Base-by-base conservation (phyloP, 2,888 invertebrate genomes). In the Drosophila acutilabella region DNA sequence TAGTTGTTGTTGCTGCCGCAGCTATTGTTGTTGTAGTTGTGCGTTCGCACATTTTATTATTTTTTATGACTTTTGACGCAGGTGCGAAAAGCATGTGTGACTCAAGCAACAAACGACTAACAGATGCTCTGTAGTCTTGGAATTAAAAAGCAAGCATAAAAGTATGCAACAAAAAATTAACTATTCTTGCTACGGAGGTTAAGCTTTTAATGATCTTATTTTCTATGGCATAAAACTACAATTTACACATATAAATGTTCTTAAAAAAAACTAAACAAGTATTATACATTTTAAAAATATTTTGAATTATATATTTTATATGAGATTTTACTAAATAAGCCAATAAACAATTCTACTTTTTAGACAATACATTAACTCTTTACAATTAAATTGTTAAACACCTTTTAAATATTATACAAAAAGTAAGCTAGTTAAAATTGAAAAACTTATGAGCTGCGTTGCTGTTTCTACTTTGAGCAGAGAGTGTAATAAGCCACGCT, bases 11-110 rank as follows among this genome's bases (percentile, higher is more conserved):
- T 45, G 4, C 20, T 56, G 52, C 56, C 56, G 30, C 45, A 65
- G 60, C 53, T 54, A 23, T 54, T 53, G 48, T 40, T 75, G 59
- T 72, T 64, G 82, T 73, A 75, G 76, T 79, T 88, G 78, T 69
- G 72, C 66, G 79, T 75, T 84, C 74, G 80, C 86, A 88, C 88
- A 83, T 83, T 88, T 83, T 83, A 83, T 83, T 83, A 88, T 83
- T 82, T 83, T 83, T 83, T 83, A 88, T 86, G 86, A 88, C 80
- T 78, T 82, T 85, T 77, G 75, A 71, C 78, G 72, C 78, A 78
- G 78, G 86, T 82, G 83, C 69, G 83, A 56, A 61, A 59, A 41
- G 20, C 30, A 51, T 51, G 60, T 51, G 42, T 52, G 67, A 47
- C 45, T 72, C 51, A 47, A 40, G 33, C 45, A 53, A 13, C 57